These are phyloP conservation scores for Drosophila pandora DNA, from an alignment of 1,140 invertebrate genomes.

Conservation along the genomic window DNA sequence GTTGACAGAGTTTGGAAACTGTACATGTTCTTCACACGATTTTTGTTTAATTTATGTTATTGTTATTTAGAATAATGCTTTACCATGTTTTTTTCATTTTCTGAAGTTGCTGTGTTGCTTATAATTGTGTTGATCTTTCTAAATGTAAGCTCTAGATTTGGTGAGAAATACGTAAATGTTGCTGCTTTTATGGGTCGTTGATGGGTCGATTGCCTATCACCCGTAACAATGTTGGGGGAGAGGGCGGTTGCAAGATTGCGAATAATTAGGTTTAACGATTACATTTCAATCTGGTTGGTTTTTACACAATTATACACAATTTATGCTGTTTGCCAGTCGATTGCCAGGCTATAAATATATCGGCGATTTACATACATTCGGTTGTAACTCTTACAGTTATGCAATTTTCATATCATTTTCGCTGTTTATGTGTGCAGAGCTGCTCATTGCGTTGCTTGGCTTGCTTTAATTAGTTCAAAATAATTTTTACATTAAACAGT, in stretches of 20 bases:
- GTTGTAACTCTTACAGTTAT: constrained; percentile 38
- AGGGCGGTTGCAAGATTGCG: constrained; percentile 36
- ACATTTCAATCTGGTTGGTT: constrained; percentile 57
- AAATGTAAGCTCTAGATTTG: constrained; percentile 78
- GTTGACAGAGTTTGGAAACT: constrained; percentile 59
- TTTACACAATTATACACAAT: constrained; percentile 76
- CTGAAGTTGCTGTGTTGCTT: constrained; percentile 34
- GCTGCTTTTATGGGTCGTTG: constrained; percentile 1
- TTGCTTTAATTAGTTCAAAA: constrained; percentile 35
- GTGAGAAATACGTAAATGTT: constrained; percentile 74
- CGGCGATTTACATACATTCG: constrained; percentile 49
- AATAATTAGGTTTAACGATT: constrained; percentile 62
- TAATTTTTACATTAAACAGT: constrained; percentile 45
- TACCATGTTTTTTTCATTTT: constrained; percentile 20
- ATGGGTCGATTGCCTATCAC: constrained; percentile 14
- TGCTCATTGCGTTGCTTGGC: constrained; percentile 24
- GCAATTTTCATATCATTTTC: constrained; percentile 13
- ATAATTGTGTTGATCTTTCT: constrained; percentile 48
- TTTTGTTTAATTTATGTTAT: constrained; percentile 16
- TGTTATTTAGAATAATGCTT: constrained; percentile 60
- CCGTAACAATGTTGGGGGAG: constrained; percentile 26
- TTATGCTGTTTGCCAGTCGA: constrained; percentile 30
- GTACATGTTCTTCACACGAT: constrained; percentile 57
- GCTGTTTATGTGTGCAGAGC: constrained; percentile 10
- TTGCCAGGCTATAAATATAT: constrained; percentile 36